Conservation (phyloP, 2,888 invertebrate genomes). For the Drosophila percnosoma region DNA sequence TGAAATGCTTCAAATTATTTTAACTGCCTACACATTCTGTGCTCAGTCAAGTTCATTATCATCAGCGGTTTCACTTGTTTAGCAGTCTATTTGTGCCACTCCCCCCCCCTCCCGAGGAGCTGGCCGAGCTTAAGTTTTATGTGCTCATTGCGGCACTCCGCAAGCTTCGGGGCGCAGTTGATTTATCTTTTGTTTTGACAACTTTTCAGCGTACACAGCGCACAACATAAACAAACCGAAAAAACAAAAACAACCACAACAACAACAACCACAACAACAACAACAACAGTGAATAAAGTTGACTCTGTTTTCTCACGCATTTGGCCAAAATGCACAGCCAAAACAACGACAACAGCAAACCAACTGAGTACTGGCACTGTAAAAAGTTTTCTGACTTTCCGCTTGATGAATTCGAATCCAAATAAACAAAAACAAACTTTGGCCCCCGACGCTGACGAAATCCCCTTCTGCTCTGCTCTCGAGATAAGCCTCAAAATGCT, state of each 20-base stretch:
- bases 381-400: slow-evolving; percentile 70
- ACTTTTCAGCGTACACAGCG: slow-evolving; percentile 59
- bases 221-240: slow-evolving; percentile 41
- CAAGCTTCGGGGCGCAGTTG: slow-evolving; percentile 53
- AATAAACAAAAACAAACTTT: slow-evolving; percentile 70
- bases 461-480: slow-evolving; percentile 7
- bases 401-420: slow-evolving; percentile 77
- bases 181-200: slow-evolving; percentile 79
- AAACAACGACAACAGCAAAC: slow-evolving; percentile 19
- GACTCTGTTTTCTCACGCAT: slow-evolving; percentile 71
- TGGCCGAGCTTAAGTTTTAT: slow-evolving; percentile 18
- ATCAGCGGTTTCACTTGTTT: slow-evolving; percentile 33
- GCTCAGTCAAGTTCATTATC: slow-evolving; percentile 63
- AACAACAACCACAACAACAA: slow-evolving; percentile 40
- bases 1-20: slow-evolving; percentile 10
- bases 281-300: slow-evolving; percentile 53
- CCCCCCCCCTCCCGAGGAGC: slow-evolving; percentile 2
- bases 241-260: slow-evolving; percentile 37
- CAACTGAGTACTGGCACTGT: slow-evolving; percentile 31
- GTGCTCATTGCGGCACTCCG: slow-evolving; percentile 13
- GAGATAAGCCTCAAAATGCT: slow-evolving; percentile 54
- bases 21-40: not conserved
- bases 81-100: not conserved
- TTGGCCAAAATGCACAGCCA: slow-evolving; percentile 50
- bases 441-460: not conserved